phyloP scores from a whole-genome alignment of 1,140 invertebrate genomes.

The Acromyrmex heyeri region DNA sequence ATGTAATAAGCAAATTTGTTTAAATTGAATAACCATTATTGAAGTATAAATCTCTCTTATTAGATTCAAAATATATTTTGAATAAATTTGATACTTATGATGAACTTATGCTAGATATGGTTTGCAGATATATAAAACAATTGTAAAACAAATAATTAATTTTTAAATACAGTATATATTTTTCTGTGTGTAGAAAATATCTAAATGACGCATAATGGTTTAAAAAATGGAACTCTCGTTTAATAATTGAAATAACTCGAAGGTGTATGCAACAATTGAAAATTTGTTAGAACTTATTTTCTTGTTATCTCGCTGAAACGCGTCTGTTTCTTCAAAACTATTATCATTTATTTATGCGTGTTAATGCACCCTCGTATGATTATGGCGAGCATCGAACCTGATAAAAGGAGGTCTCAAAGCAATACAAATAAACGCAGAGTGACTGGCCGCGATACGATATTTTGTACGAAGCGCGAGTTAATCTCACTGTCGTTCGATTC shows the following conservation, averaged over 20 bases:
- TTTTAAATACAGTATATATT: too few species aligned
- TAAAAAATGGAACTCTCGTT: background rate
- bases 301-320: background rate
- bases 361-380: conserved; percentile 27
- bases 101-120: too few species aligned
- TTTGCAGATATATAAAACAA: too few species aligned
- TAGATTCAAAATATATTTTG: too few species aligned
- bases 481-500: background rate
- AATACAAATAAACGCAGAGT: background rate
- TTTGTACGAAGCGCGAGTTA: background rate
- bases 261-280: background rate
- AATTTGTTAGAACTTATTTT: background rate
- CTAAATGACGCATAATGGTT: background rate
- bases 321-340: conserved; percentile 24
- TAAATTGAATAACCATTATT: too few species aligned
- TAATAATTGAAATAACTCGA: background rate
- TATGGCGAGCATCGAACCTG: background rate
- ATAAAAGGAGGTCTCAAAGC: background rate
- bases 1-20: too few species aligned
- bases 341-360: conserved; percentile 46
- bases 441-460: background rate
- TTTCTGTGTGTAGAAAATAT: background rate
- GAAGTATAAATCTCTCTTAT: too few species aligned
- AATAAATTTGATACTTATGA: too few species aligned
- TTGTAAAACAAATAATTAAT: too few species aligned